Percentiles rank a stretch among this genome's conserved stretches.
Conservation (phyloP, 2,113 vertebrate genomes). For the Chaetodon trifascialis region DNA sequence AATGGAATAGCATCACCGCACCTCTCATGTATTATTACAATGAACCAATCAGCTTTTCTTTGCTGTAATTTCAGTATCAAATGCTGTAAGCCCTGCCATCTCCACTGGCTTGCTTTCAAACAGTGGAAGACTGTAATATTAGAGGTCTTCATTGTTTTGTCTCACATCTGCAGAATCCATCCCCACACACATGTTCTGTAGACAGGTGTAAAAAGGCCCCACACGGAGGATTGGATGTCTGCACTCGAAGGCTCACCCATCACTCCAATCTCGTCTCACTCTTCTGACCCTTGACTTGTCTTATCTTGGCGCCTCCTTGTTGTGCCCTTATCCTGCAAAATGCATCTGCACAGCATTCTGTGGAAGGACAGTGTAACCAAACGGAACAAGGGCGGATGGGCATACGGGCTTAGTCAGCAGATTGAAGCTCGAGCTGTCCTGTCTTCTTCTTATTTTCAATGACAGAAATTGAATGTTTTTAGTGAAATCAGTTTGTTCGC, state of each 20-base stretch:
- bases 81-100: neutral
- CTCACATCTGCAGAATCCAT: neutral
- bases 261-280: slow-evolving; percentile 12
- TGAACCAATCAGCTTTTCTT: neutral
- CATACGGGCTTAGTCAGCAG: slow-evolving; percentile 50
- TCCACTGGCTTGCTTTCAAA: slow-evolving; percentile 12
- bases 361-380: slow-evolving; percentile 25
- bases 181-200: slow-evolving; percentile 31
- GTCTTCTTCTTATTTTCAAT: slow-evolving; percentile 13
- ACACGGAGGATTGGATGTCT: slow-evolving; percentile 12
- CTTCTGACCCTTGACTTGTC: slow-evolving; percentile 37
- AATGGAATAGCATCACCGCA: neutral
- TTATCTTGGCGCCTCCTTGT: slow-evolving; percentile 45
- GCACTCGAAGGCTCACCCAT: slow-evolving; percentile 34
- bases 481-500: slow-evolving; percentile 3
- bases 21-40: neutral
- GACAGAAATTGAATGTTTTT: slow-evolving; percentile 6
- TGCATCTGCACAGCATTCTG: slow-evolving; percentile 24
- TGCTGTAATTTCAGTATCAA: slow-evolving; percentile 5
- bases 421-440: neutral
- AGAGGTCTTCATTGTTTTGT: slow-evolving; percentile 17
- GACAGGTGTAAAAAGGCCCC: slow-evolving; percentile 28
- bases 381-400: slow-evolving; percentile 2
- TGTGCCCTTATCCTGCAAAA: slow-evolving; percentile 49
- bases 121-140: slow-evolving; percentile 9